Evolutionary conservation across 2,888 invertebrate genomes (phyloP), one percentile per base, ranked within the genome.

Genomic region (Synergus itoensis): DNA sequence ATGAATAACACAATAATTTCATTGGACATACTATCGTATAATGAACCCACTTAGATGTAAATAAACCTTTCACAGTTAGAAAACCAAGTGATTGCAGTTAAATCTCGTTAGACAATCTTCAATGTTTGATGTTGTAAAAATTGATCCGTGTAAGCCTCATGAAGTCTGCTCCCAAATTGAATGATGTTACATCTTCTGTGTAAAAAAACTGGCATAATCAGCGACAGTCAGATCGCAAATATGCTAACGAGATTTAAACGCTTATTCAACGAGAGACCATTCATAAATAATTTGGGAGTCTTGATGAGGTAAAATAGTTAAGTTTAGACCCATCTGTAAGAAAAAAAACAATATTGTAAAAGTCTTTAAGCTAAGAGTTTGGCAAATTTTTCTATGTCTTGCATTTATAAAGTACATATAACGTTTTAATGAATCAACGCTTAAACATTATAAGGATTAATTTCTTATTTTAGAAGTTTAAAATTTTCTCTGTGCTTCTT

Each of bases 211-310:
- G 57, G 45, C 76, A 69, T 45, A 48, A 43, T 69, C 45, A 69
- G 28, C 77, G 57, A 41, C 57, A 82, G 77, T 76, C 77, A 79
- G 77, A 69, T 48, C 48, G 28, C 21, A 77, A 83, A 84, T 77
- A 65, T 87, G 81, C 92, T 92, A 92, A 92, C 92, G 92, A 92
- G 92, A 92, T 92, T 92, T 92, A 92, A 92, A 89, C 85, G 91
- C 91, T 80, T 84, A 79, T 82, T 79, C 80, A 85, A 69, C 28
- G 79, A 84, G 81, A 84, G 82, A 84, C 89, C 91, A 92, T 91
- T 92, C 90, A 90, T 91, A 89, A 88, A 87, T 90, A 91, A 92
- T 92, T 92, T 92, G 92, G 92, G 92, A 92, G 91, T 89, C 91
- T 92, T 92, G 90, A 92, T 91, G 91, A 92, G 92, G 92, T 90